Evolutionary conservation across 2,797 vertebrate species (phyloP).

Genomic region (Bovichtus diacanthus): DNA sequence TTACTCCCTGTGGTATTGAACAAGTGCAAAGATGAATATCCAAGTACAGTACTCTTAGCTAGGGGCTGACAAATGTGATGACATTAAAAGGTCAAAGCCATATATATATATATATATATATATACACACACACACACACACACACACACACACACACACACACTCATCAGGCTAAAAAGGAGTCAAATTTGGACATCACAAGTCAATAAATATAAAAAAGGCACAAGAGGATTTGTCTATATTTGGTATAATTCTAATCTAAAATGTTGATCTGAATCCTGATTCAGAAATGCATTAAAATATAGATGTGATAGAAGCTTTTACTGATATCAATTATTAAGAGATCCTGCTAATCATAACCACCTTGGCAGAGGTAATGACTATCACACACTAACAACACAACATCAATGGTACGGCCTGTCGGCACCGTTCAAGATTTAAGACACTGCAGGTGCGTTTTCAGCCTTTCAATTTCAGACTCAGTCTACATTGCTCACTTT

Average conservation of each 20-base stretch:
- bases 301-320: not conserved
- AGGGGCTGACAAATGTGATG: not conserved
- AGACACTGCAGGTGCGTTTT: not conserved
- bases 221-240: not conserved
- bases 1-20: not conserved
- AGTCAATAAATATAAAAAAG: not conserved
- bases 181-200: not conserved
- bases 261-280: not conserved
- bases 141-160: too few species aligned
- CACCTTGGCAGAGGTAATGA: not conserved
- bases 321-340: not conserved
- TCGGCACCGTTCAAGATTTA: not conserved
- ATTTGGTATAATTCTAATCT: not conserved
- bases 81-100: not conserved
- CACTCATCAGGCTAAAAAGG: not conserved
- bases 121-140: too few species aligned
- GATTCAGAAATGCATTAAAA: not conserved
- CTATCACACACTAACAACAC: not conserved
- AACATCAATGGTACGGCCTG: not conserved
- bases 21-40: not conserved
- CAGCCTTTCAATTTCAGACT: not conserved
- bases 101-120: too few species aligned
- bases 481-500: not conserved
- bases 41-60: not conserved
- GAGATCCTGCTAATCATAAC: not conserved